Conservation (phyloP, 2,113 vertebrate species). For the Aptenodytes patagonicus region DNA sequence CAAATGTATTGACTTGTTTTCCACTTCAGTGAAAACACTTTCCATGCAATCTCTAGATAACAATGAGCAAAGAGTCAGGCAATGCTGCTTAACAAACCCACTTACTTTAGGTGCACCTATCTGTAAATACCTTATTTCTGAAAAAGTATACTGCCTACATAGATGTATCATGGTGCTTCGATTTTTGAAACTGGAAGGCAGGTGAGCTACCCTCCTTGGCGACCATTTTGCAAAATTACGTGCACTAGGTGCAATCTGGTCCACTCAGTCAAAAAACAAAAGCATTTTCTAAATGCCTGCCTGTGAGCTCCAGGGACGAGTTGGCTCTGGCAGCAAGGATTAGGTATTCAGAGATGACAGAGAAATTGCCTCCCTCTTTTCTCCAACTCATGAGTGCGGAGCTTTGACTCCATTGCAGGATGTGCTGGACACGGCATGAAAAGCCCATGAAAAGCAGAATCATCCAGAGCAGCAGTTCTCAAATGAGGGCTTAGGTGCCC, state of each 20-base stretch:
- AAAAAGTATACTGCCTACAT: background rate
- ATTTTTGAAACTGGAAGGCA: background rate
- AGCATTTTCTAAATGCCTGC: background rate
- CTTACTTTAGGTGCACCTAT: conserved; percentile 8
- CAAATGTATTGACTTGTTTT: background rate
- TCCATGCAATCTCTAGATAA: background rate
- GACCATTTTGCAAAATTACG: background rate
- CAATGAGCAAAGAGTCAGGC: background rate
- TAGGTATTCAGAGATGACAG: background rate
- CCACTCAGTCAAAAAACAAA: background rate
- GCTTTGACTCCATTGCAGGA: background rate
- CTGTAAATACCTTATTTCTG: background rate
- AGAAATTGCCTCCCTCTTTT: background rate
- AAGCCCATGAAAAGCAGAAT: background rate
- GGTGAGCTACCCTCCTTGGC: background rate
- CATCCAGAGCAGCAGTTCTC: background rate
- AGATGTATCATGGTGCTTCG: background rate
- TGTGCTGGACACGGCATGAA: background rate
- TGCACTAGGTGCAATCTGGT: background rate
- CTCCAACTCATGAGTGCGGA: background rate
- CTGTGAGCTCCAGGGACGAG: background rate
- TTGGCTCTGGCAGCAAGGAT: background rate
- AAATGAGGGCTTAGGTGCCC: background rate
- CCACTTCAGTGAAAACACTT: background rate
- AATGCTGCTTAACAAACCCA: conserved; percentile 6